Evolutionary conservation across 2,888 invertebrate genomes (phyloP).

Genomic region (Subacronicta megacephala): DNA sequence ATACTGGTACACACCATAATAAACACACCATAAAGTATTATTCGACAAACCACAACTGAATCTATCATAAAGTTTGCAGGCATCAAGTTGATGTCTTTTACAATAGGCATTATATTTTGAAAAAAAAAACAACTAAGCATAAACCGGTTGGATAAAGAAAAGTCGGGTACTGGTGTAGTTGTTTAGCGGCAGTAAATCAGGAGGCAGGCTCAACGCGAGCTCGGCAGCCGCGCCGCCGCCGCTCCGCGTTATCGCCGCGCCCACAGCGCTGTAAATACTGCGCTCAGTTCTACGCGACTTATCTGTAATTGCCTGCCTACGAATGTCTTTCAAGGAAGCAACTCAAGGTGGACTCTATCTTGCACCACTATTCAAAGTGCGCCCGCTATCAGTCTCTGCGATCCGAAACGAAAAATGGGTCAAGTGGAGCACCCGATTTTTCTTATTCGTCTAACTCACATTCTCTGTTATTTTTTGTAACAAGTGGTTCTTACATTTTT

Average conservation of each 20-base stretch:
- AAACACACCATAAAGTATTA: background rate
- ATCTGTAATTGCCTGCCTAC: slow-evolving; percentile 89
- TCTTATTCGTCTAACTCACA: slow-evolving; percentile 64
- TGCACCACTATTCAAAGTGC: slow-evolving; percentile 80
- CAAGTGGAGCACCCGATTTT: slow-evolving; percentile 74
- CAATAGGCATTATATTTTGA: background rate
- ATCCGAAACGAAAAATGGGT: slow-evolving; percentile 80
- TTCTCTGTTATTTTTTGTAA: slow-evolving; percentile 38
- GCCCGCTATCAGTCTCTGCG: slow-evolving; percentile 71
- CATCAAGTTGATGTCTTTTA: background rate
- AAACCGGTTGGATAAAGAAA: slow-evolving; percentile 2
- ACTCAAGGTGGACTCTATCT: slow-evolving; percentile 83
- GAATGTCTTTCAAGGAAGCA: slow-evolving; percentile 88
- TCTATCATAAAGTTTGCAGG: background rate
- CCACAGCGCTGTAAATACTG: slow-evolving; percentile 85
- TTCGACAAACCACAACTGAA: background rate
- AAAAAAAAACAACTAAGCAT: background rate
- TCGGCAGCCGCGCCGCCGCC: slow-evolving; percentile 22
- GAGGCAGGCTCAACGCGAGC: slow-evolving; percentile 22
- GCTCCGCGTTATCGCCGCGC: slow-evolving; percentile 71
- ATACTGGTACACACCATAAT: background rate
- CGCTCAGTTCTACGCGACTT: slow-evolving; percentile 85
- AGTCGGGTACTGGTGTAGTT: slow-evolving; percentile 31
- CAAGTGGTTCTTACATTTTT: slow-evolving; percentile 94
- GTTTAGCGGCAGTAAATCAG: slow-evolving; percentile 14